phyloP scores from a whole-genome alignment of 2,113 vertebrate genomes.

The Oriolus oriolus region DNA sequence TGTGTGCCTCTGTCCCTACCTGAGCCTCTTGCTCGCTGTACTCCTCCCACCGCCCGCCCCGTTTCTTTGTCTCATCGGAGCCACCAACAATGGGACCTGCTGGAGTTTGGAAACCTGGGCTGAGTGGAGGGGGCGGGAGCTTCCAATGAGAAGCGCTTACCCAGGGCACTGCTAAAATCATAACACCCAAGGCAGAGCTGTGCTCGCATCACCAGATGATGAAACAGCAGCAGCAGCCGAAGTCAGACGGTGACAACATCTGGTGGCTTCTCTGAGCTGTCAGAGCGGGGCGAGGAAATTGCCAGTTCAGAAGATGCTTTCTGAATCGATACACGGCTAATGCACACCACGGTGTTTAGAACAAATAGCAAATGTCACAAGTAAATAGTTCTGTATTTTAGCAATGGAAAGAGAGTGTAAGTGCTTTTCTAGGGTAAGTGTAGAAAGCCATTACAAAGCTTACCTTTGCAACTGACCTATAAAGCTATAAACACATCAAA shows the following conservation, averaged over 20 bases:
- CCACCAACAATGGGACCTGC: conserved; percentile 4
- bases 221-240: background rate
- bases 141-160: background rate
- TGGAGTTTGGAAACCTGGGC: background rate
- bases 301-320: background rate
- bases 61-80: conserved; percentile 53
- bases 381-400: background rate
- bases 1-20: conserved; percentile 50
- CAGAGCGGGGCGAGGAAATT: background rate
- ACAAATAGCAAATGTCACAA: conserved; percentile 10
- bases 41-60: conserved; percentile 65
- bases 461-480: conserved; percentile 32
- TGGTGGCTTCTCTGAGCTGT: background rate
- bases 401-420: background rate
- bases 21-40: conserved; percentile 45
- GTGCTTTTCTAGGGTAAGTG: background rate
- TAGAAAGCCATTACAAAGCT: conserved; percentile 38
- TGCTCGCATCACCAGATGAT: background rate
- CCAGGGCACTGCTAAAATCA: background rate
- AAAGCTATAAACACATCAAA: conserved; percentile 23
- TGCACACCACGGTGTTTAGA: background rate
- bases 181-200: background rate
- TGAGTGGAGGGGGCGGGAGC: background rate
- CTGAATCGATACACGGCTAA: conserved; percentile 14
- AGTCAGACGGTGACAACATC: background rate